Evolutionary conservation across 1,140 invertebrate genomes (phyloP), one percentile per base, ranked within the genome.

Genomic region (Drosophila trapezifrons): DNA sequence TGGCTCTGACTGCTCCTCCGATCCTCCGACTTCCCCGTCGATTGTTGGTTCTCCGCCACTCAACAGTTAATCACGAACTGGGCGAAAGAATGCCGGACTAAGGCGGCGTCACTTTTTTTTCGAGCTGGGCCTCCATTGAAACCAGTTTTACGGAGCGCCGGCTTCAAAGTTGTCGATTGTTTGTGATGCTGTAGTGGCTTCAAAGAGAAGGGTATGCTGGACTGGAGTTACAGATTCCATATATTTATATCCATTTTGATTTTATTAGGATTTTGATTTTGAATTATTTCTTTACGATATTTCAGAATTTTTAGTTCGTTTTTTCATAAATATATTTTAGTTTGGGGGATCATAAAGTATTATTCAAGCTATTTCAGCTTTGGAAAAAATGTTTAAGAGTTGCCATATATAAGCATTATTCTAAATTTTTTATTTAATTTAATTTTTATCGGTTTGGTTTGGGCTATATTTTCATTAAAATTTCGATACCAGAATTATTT

Each of bases 61-160:
- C 84, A 78, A 83, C 79, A 86, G 83, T 86, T 86, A 87, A 86
- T 86, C 83, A 86, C 83, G 83, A 86, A 77, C 72, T 83, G 72
- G 79, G 56, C 42, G 49, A 83, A 78, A 89, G 78, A 81, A 86
- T 76, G 83, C 76, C 63, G 79, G 79, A 87, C 82, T 87, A 87
- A 78, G 74, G 66, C 75, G 70, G 59, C 54, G 77, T 78, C 71
- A 65, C 46, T 67, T 40, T 35, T 49, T 66, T 17, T 35, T 35
- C 59, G 29, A 69, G 59, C 37, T 46, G 64, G n/a, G 18, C 40
- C 43, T 32, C 29, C 59, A 62, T 25, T 62, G 54, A 45, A 80
- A 84, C 76, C 80, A 72, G 80, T 84, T 83, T 58, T 71, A 58
- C 45, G 66, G 75, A 82, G 79, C 79, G 79, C 79, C 79, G 70